Percentiles rank a stretch among this genome's conserved stretches.
phyloP scores from a whole-genome alignment of 2,113 vertebrate genomes.

The Ranitomeya imitator region DNA sequence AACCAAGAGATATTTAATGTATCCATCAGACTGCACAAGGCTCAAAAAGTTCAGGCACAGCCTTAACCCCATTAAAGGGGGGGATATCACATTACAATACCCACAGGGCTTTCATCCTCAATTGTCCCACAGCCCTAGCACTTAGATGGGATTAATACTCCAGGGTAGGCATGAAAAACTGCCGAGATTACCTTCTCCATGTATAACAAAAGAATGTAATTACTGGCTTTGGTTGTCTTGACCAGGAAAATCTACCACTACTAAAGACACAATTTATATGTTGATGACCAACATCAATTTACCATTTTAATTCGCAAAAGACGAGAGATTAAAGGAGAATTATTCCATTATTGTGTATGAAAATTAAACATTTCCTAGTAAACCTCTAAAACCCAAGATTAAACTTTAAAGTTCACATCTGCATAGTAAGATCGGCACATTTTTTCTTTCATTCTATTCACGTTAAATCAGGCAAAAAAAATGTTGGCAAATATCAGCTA shows the following conservation, averaged over 20 bases:
- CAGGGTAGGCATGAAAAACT: background rate
- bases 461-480: background rate
- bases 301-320: conserved; percentile 4
- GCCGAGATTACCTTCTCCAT: background rate
- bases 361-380: background rate
- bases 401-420: background rate
- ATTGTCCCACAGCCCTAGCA: background rate
- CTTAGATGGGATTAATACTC: background rate
- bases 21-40: background rate
- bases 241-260: background rate
- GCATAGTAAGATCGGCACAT: background rate
- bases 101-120: background rate
- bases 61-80: background rate
- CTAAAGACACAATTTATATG: background rate
- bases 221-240: background rate
- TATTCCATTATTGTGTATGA: conserved; percentile 9
- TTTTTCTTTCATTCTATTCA: background rate
- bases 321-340: background rate
- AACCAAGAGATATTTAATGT: background rate
- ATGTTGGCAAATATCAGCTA: background rate
- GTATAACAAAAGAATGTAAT: background rate
- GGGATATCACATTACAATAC: background rate
- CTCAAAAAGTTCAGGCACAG: background rate
- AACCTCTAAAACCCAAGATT: background rate
- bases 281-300: background rate